These are phyloP conservation scores for Cremastinae sp. DNA, from an alignment of 2,888 invertebrate genomes.

Conservation along the genomic window DNA sequence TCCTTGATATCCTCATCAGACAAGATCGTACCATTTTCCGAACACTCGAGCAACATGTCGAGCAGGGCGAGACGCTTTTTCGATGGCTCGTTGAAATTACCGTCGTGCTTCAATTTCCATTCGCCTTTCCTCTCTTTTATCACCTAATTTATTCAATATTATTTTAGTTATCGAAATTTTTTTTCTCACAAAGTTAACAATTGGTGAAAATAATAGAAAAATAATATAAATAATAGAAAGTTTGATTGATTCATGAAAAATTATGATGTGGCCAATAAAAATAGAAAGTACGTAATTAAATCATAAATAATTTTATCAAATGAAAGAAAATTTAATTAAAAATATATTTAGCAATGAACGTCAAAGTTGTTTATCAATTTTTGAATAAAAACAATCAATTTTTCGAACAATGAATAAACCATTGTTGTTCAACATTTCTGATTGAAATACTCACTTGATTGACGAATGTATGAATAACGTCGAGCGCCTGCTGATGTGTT, in stretches of 20 bases:
- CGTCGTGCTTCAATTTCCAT: constrained; percentile 65
- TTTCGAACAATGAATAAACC: too few relatives aligned
- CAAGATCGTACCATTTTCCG: constrained; percentile 76
- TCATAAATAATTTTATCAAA: too few relatives aligned
- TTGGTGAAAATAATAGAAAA: background rate
- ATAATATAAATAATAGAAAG: too few relatives aligned
- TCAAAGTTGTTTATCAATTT: too few relatives aligned
- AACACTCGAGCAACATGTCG: constrained; percentile 81
- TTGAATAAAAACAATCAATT: too few relatives aligned
- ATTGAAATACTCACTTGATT: constrained; percentile 78
- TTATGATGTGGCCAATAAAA: too few relatives aligned
- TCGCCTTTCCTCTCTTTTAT: constrained; percentile 70
- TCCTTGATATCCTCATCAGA: constrained; percentile 76
- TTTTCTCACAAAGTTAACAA: too few relatives aligned
- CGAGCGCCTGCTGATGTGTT: constrained; percentile 79
- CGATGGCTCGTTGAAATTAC: constrained; percentile 64
- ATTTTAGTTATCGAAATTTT: constrained; percentile 7
- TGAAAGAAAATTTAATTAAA: too few relatives aligned
- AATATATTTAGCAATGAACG: too few relatives aligned
- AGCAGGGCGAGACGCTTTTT: constrained; percentile 80
- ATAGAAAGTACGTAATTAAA: too few relatives aligned
- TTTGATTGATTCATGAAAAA: too few relatives aligned
- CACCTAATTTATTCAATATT: constrained; percentile 64
- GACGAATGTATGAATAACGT: constrained; percentile 82
- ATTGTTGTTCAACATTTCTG: too few relatives aligned